These are phyloP conservation scores for Athrips mouffetella DNA, from an alignment of 2,888 invertebrate genomes.

Conservation along the genomic window DNA sequence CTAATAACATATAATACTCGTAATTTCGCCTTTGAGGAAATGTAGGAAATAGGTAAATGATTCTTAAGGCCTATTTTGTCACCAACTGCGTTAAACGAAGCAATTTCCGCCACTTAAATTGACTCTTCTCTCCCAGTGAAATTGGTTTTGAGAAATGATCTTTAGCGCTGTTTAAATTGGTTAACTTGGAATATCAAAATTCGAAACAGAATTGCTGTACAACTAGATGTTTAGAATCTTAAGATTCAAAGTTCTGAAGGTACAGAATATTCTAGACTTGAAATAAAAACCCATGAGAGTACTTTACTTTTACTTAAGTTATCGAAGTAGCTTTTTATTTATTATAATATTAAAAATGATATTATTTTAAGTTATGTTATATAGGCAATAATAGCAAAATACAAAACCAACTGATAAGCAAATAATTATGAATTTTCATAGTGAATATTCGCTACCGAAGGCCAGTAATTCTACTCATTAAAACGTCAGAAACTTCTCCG, in stretches of 20 bases:
- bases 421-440: no score
- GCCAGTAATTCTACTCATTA: no score
- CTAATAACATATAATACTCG: slow-evolving; percentile 21
- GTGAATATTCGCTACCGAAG: no score
- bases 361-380: no score
- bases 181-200: slow-evolving; percentile 37
- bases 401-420: no score
- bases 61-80: slow-evolving; percentile 43
- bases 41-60: slow-evolving; percentile 38
- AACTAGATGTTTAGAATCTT: no score
- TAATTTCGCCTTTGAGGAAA: slow-evolving; percentile 15
- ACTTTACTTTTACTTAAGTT: no score
- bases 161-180: slow-evolving; percentile 43
- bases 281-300: no score
- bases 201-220: slow-evolving; percentile 34
- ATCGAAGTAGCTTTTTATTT: no score
- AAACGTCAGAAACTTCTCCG: no score
- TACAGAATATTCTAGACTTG: neutral
- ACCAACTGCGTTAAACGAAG: slow-evolving; percentile 52
- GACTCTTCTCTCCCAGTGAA: slow-evolving; percentile 44
- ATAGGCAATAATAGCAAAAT: no score
- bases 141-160: slow-evolving; percentile 46
- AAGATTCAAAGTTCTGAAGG: neutral
- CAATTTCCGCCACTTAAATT: slow-evolving; percentile 59
- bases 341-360: no score